A percentile compares a stretch with the other conserved stretches of the same genome.
Evolutionary conservation across 2,113 vertebrate genomes (phyloP).

Genomic region (Origma solitaria): DNA sequence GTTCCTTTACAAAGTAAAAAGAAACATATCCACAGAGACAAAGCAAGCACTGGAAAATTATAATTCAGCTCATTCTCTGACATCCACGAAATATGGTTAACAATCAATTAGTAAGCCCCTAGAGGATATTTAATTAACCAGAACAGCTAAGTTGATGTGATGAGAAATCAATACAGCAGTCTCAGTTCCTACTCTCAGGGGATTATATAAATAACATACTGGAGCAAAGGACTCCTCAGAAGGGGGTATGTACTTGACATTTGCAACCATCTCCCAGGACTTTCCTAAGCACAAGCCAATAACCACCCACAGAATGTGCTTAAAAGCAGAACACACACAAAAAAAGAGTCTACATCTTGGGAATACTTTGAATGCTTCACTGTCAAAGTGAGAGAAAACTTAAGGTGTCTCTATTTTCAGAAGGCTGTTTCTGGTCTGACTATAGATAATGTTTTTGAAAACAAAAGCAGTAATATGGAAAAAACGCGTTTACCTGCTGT

Average conservation of each 20-base stretch:
- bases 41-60: background rate
- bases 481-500: background rate
- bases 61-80: background rate
- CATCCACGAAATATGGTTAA: background rate
- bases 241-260: background rate
- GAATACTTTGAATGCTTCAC: background rate
- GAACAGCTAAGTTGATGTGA: background rate
- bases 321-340: background rate
- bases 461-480: background rate
- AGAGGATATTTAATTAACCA: background rate
- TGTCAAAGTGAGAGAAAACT: background rate
- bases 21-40: background rate
- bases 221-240: background rate
- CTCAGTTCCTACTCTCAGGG: background rate
- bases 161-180: background rate
- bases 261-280: background rate
- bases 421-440: background rate
- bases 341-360: background rate
- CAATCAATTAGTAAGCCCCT: background rate
- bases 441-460: background rate
- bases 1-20: rapidly evolving
- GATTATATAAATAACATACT: background rate
- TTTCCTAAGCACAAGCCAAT: background rate
- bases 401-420: background rate
- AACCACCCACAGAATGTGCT: background rate